These are phyloP conservation scores for Coecobrya sp. DNA, from an alignment of 2,888 invertebrate genomes.

Conservation along the genomic window DNA sequence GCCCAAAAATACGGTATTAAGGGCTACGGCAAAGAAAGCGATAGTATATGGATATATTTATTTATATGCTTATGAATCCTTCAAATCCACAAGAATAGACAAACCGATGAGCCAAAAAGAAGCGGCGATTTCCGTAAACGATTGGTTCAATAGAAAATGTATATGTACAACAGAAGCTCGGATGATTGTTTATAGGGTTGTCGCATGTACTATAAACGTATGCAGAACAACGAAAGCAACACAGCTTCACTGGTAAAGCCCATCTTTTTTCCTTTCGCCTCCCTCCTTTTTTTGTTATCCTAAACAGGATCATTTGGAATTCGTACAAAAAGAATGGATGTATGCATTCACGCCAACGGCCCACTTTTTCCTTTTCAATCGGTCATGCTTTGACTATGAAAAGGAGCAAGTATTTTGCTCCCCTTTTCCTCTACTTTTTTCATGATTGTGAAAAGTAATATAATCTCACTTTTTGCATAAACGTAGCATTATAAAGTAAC, in stretches of 20 bases:
- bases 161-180: neutral
- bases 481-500: neutral
- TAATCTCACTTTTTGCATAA: neutral
- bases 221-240: neutral
- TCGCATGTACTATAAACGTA: neutral
- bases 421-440: neutral
- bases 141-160: slow-evolving; percentile 38
- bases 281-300: slow-evolving; percentile 61
- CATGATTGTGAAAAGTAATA: neutral
- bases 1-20: slow-evolving; percentile 42
- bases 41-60: neutral
- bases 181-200: slow-evolving; percentile 27
- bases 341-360: slow-evolving; percentile 37
- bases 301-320: slow-evolving; percentile 68
- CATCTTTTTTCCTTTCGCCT: neutral
- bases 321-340: slow-evolving; percentile 52
- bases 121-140: slow-evolving; percentile 60
- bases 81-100: slow-evolving; percentile 19
- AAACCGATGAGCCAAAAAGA: slow-evolving; percentile 61
- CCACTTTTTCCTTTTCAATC: slow-evolving; percentile 52
- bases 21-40: neutral
- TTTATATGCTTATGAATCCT: neutral
- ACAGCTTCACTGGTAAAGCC: slow-evolving; percentile 2
- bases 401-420: slow-evolving; percentile 9
- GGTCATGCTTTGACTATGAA: neutral